phyloP scores from a whole-genome alignment of 2,113 vertebrate species.

The Garra rufa region DNA sequence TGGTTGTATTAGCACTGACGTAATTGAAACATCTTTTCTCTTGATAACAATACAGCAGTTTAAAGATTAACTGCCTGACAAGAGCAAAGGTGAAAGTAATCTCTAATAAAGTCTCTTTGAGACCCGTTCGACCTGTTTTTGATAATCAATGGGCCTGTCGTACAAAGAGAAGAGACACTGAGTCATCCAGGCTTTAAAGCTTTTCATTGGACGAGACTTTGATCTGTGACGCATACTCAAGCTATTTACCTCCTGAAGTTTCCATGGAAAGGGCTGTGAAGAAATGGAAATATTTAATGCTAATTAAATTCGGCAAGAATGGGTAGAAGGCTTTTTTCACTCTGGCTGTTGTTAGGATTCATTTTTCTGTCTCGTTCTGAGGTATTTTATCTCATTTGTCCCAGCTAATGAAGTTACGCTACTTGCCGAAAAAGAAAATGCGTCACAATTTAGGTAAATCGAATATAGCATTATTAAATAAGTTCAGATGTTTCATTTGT shows the following conservation, averaged over 20 bases:
- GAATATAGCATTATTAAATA: background rate
- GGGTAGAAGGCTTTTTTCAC: background rate
- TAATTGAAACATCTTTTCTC: background rate
- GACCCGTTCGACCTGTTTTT: slow-evolving; percentile 26
- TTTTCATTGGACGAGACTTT: slow-evolving; percentile 42
- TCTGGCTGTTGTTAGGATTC: slow-evolving; percentile 8
- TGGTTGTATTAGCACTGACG: background rate
- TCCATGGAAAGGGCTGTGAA: slow-evolving; percentile 1
- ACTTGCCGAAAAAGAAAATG: background rate
- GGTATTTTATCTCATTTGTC: slow-evolving; percentile 1
- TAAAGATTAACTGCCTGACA: background rate
- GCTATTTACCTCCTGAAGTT: slow-evolving; percentile 20
- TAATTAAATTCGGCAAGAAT: slow-evolving; percentile 5
- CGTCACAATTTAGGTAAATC: slow-evolving; percentile 10
- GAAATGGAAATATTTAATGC: background rate
- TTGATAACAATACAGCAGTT: background rate
- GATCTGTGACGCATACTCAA: slow-evolving; percentile 45
- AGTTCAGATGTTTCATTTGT: background rate
- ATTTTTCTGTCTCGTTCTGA: background rate
- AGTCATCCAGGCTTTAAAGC: slow-evolving; percentile 30
- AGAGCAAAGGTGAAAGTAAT: background rate
- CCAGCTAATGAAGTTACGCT: background rate
- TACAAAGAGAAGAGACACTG: slow-evolving; percentile 22
- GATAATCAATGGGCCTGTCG: slow-evolving; percentile 6
- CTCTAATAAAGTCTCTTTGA: slow-evolving; percentile 11